Evolutionary conservation across 1,140 invertebrate species (phyloP).

Genomic region (Probaryconus sp.): DNA sequence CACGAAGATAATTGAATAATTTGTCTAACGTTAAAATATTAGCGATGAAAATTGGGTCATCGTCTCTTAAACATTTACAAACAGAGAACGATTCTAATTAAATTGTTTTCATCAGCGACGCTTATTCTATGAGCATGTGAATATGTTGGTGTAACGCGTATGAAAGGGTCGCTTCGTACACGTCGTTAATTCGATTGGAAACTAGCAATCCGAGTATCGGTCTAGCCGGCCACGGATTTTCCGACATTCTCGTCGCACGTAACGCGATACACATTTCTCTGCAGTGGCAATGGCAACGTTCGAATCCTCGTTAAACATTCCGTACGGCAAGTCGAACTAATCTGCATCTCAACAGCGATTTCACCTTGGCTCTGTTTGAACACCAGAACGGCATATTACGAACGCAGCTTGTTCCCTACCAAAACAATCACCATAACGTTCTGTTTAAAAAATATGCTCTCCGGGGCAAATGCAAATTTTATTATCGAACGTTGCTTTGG

Average conservation of each 20-base stretch:
- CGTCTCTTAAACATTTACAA: slow-evolving; percentile 54
- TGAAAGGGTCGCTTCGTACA: slow-evolving; percentile 41
- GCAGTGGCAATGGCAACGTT: slow-evolving; percentile 51
- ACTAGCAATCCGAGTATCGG: slow-evolving; percentile 65
- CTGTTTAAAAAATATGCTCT: slow-evolving; percentile 20
- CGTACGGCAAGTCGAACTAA: slow-evolving; percentile 63
- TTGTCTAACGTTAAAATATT: too few relatives aligned
- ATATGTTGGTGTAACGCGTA: slow-evolving; percentile 33
- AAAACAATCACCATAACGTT: slow-evolving; percentile 37
- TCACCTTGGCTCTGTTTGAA: slow-evolving; percentile 51
- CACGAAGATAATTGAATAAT: too few relatives aligned
- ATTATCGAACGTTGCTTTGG: too few relatives aligned
- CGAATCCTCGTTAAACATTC: slow-evolving; percentile 67
- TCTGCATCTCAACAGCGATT: slow-evolving; percentile 63
- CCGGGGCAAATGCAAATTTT: not conserved
- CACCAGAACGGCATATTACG: slow-evolving; percentile 46
- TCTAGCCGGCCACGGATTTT: slow-evolving; percentile 48
- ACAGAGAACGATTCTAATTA: slow-evolving; percentile 44
- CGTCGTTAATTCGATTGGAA: slow-evolving; percentile 70
- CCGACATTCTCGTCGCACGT: slow-evolving; percentile 48
- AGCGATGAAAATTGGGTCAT: slow-evolving; percentile 36
- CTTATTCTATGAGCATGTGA: not conserved
- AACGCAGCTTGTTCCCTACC: slow-evolving; percentile 22
- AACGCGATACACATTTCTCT: slow-evolving; percentile 58
- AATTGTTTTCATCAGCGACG: slow-evolving; percentile 26